Evolutionary conservation across 2,888 invertebrate genomes (phyloP).

Genomic region (Epinotia nisella): DNA sequence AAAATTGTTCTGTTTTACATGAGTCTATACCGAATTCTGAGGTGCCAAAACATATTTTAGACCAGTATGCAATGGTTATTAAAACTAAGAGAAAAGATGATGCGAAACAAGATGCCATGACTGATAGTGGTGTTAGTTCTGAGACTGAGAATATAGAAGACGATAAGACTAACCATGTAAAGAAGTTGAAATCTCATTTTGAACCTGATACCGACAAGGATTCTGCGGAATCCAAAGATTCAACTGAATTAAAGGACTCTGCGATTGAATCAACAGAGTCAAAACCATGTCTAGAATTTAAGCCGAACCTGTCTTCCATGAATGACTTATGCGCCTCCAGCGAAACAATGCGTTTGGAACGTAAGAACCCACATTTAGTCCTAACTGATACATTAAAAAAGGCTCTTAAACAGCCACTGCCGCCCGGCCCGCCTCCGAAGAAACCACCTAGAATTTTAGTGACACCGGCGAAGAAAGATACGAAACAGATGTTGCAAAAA

Average conservation of each 20-base stretch:
- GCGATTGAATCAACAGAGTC: slow-evolving; percentile 47
- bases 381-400: slow-evolving; percentile 86
- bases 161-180: slow-evolving; percentile 66
- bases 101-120: slow-evolving; percentile 73
- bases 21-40: slow-evolving; percentile 72
- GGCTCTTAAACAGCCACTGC: slow-evolving; percentile 87
- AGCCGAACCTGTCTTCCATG: slow-evolving; percentile 67
- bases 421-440: slow-evolving; percentile 89
- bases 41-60: slow-evolving; percentile 77
- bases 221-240: slow-evolving; percentile 22
- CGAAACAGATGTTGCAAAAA: slow-evolving; percentile 86
- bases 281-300: slow-evolving; percentile 46
- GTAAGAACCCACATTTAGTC: slow-evolving; percentile 75
- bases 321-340: slow-evolving; percentile 71
- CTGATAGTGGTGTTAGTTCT: slow-evolving; percentile 80
- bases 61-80: slow-evolving; percentile 77
- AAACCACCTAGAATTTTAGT: slow-evolving; percentile 89
- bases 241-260: slow-evolving; percentile 16
- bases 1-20: slow-evolving; percentile 48
- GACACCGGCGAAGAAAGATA: slow-evolving; percentile 55
- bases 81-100: slow-evolving; percentile 68
- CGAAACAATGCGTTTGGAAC: slow-evolving; percentile 75
- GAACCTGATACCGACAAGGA: slow-evolving; percentile 48
- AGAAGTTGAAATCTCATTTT: slow-evolving; percentile 62
- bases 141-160: slow-evolving; percentile 81